These are phyloP conservation scores for Acleris literana DNA, from an alignment of 2,888 invertebrate species.

Conservation along the genomic window DNA sequence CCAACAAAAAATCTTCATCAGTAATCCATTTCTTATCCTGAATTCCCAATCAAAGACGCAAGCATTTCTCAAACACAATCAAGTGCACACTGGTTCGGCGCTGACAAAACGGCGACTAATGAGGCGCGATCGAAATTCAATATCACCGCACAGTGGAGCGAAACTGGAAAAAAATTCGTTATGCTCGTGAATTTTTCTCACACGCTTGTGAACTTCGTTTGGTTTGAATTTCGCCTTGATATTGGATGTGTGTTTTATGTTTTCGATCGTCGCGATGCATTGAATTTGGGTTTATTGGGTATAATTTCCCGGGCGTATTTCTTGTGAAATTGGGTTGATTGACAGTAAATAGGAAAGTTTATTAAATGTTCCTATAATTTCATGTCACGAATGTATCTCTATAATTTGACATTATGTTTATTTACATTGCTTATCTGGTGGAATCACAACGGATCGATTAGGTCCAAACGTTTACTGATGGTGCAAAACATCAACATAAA, in stretches of 20 bases:
- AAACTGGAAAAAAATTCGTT: slow-evolving; percentile 47
- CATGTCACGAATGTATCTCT: no score
- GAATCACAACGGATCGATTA: no score
- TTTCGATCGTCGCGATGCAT: background rate
- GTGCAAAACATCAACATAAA: no score
- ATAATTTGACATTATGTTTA: no score
- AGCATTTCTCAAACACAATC: slow-evolving; percentile 5
- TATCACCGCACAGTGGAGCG: slow-evolving; percentile 40
- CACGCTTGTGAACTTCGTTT: slow-evolving; percentile 24
- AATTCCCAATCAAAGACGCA: slow-evolving; percentile 11
- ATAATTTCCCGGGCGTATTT: no score
- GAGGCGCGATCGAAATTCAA: slow-evolving; percentile 47
- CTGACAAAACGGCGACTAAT: slow-evolving; percentile 41
- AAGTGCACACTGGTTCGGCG: slow-evolving; percentile 23
- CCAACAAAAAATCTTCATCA: background rate
- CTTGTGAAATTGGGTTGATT: no score
- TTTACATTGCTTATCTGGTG: no score
- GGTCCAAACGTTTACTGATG: no score
- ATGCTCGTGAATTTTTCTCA: slow-evolving; percentile 19
- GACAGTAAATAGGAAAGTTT: no score
- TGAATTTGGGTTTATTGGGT: no score
- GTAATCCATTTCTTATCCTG: background rate
- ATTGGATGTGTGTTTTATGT: background rate
- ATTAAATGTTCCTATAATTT: no score
- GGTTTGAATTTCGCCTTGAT: slow-evolving; percentile 6